These are phyloP conservation scores for Podarcis siculus DNA, from an alignment of 2,797 vertebrate species.

Conservation along the genomic window DNA sequence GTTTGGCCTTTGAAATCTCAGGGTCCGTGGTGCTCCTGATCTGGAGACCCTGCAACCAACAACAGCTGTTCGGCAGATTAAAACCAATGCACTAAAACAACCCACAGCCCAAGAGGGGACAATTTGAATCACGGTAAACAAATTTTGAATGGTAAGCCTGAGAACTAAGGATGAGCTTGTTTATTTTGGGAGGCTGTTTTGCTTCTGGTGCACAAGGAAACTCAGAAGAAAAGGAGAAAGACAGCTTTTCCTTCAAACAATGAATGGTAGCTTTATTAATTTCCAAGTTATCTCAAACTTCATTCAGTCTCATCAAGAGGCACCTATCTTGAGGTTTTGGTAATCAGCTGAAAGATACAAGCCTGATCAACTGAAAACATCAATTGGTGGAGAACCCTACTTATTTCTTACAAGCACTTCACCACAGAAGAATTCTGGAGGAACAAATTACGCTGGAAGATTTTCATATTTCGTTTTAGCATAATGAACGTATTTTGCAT, in stretches of 20 bases:
- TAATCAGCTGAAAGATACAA: constrained; percentile 5
- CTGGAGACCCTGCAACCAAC: too few species aligned
- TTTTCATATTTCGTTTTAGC: constrained; percentile 9
- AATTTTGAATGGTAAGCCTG: background rate
- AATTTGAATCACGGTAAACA: background rate
- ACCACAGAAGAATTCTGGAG: background rate
- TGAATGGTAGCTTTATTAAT: background rate
- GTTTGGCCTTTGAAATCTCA: too few species aligned
- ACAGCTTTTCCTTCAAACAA: background rate
- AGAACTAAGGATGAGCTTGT: background rate
- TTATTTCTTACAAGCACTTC: background rate
- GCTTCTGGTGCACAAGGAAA: background rate
- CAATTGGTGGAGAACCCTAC: background rate
- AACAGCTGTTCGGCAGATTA: too few species aligned
- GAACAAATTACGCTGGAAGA: constrained; percentile 16
- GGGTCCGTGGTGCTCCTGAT: too few species aligned
- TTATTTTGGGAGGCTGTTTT: background rate
- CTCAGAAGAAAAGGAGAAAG: background rate
- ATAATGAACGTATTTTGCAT: constrained; percentile 21
- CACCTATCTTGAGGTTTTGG: constrained; percentile 1
- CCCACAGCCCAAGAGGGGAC: too few species aligned
- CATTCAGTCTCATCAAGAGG: background rate
- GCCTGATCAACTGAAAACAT: background rate
- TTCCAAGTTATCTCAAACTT: background rate
- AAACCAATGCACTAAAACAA: too few species aligned